phyloP scores from a whole-genome alignment of 2,797 vertebrate species.

The Cirrhinus mrigala region DNA sequence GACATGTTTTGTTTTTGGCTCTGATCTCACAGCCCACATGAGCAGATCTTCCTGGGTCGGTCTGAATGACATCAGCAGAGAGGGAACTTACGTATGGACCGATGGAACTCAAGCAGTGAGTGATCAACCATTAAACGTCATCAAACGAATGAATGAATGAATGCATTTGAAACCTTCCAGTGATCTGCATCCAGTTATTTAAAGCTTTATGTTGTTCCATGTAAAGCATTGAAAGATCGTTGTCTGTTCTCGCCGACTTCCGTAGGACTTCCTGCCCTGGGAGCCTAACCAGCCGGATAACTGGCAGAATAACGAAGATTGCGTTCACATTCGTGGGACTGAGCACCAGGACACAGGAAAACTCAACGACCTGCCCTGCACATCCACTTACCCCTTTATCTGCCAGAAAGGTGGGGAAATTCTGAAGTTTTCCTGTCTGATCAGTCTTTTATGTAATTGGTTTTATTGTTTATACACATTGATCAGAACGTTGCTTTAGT shows the following conservation, averaged over 20 bases:
- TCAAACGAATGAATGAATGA: not conserved
- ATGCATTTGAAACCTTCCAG: not conserved
- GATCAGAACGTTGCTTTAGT: not conserved
- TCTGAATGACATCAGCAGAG: conserved; percentile 72
- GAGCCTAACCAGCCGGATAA: conserved; percentile 75
- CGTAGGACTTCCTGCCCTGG: conserved; percentile 75
- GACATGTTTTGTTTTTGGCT: not conserved
- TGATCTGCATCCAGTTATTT: not conserved
- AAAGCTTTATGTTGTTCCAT: not conserved
- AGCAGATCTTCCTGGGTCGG: conserved; percentile 76
- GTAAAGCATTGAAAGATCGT: not conserved
- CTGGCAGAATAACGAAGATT: conserved; percentile 78
- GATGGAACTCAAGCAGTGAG: conserved; percentile 75
- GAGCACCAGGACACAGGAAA: conserved; percentile 64
- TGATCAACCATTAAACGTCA: not conserved
- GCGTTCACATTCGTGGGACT: conserved; percentile 69
- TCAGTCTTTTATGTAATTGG: not conserved
- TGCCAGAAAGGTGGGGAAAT: conserved; percentile 78
- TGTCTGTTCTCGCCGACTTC: not conserved
- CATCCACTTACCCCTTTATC: conserved; percentile 69
- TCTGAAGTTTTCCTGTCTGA: not conserved
- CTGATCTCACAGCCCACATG: conserved; percentile 77
- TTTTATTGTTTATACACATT: not conserved
- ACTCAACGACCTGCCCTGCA: conserved; percentile 75
- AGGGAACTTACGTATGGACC: conserved; percentile 69